phyloP scores from a whole-genome alignment of 1,140 invertebrate genomes.

The Leptopilina clavipes region DNA sequence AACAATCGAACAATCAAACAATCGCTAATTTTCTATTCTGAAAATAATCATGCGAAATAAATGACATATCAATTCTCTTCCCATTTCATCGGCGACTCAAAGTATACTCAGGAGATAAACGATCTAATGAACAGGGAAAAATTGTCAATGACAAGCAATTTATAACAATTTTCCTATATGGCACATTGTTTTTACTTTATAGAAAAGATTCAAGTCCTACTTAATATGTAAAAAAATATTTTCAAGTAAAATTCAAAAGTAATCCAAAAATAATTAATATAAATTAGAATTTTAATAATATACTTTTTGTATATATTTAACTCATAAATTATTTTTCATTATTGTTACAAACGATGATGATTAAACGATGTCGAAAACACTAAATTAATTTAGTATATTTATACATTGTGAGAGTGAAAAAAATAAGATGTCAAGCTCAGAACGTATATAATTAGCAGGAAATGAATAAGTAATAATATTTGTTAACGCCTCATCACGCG shows the following conservation, averaged over 20 bases:
- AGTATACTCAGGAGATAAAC: not conserved
- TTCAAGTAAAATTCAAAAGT: too few species aligned
- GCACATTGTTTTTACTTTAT: not conserved
- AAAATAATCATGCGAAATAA: conserved; percentile 25
- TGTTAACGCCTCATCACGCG: conserved; percentile 11
- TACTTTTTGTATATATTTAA: too few species aligned
- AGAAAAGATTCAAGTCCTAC: too few species aligned
- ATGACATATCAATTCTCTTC: not conserved
- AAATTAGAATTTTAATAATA: too few species aligned
- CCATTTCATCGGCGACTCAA: not conserved
- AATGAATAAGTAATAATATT: not conserved
- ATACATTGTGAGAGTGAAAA: too few species aligned
- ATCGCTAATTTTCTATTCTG: not conserved
- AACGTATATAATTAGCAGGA: not conserved
- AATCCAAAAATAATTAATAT: too few species aligned
- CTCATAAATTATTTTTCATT: too few species aligned
- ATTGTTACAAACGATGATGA: too few species aligned
- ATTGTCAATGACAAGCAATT: not conserved
- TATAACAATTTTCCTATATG: not conserved
- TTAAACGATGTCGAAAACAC: not conserved
- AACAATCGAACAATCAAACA: not conserved
- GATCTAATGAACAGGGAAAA: not conserved
- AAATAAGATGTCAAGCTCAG: not conserved
- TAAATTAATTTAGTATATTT: too few species aligned
- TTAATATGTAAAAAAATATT: too few species aligned